Evolutionary conservation across 2,113 vertebrate genomes (phyloP).

Genomic region (Crotalus horridus): DNA sequence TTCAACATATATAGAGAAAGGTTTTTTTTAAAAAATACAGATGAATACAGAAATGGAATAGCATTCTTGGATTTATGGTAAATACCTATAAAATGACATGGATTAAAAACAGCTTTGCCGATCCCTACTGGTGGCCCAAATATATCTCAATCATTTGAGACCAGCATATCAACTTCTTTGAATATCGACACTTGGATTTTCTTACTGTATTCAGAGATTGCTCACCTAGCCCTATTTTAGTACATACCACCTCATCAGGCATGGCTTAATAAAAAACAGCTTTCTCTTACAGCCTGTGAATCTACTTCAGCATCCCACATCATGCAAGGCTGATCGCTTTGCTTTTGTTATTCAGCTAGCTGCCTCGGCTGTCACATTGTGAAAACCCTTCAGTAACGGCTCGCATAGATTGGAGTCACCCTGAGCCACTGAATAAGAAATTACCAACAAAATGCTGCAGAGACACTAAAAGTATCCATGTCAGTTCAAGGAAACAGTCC

Average conservation of each 20-base stretch:
- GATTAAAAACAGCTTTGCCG: background rate
- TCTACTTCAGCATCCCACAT: background rate
- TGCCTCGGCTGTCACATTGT: background rate
- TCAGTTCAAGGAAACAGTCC: background rate
- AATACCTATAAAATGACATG: background rate
- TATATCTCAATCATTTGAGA: background rate
- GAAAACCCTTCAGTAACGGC: conserved; percentile 20
- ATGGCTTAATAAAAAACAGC: conserved; percentile 11
- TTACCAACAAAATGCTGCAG: background rate
- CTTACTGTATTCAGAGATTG: background rate
- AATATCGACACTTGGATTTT: background rate
- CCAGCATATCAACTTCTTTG: background rate
- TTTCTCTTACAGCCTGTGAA: conserved; percentile 24
- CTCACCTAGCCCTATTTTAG: background rate
- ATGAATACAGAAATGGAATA: background rate
- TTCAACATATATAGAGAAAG: background rate
- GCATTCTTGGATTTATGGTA: background rate
- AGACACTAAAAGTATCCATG: conserved; percentile 4
- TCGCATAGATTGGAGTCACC: background rate
- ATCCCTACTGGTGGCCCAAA: background rate
- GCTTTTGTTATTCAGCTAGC: background rate
- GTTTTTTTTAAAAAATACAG: background rate
- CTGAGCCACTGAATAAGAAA: conserved; percentile 30
- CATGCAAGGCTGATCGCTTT: background rate
- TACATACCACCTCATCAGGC: background rate